These are phyloP conservation scores for Drosophila virilis DNA, from an alignment of 1,140 invertebrate species.

Conservation along the genomic window DNA sequence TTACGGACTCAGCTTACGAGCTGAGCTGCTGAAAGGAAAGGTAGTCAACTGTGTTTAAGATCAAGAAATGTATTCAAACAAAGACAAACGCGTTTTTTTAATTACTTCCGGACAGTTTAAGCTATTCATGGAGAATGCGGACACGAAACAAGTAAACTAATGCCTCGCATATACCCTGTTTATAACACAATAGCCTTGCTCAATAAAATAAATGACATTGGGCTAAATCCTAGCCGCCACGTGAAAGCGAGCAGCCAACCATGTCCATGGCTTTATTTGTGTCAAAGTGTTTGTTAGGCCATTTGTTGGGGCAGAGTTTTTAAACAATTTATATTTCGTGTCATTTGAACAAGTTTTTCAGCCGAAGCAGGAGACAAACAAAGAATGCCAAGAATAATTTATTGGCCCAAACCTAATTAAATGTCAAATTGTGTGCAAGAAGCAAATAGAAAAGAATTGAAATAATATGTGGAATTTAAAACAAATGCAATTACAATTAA, in stretches of 20 bases:
- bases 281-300: conserved; percentile 13
- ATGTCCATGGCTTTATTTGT: neutral
- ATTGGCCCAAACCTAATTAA: conserved; percentile 45
- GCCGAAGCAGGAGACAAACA: conserved; percentile 22
- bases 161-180: no score
- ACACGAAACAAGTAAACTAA: neutral
- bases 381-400: conserved; percentile 37
- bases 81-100: neutral
- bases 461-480: conserved; percentile 17
- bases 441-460: conserved; percentile 12
- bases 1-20: neutral
- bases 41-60: neutral
- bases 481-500: conserved; percentile 13
- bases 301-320: conserved; percentile 26
- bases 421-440: conserved; percentile 15
- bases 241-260: neutral
- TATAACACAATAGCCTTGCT: no score
- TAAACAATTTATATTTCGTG: conserved; percentile 30
- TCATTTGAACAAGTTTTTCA: conserved; percentile 41
- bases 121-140: neutral
- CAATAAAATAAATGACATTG: neutral
- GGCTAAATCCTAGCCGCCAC: neutral
- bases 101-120: no score
- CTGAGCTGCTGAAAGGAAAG: neutral
- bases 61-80: neutral